Base-by-base conservation (phyloP, 2,888 invertebrate species). In the Chrysotoxum bicinctum region DNA sequence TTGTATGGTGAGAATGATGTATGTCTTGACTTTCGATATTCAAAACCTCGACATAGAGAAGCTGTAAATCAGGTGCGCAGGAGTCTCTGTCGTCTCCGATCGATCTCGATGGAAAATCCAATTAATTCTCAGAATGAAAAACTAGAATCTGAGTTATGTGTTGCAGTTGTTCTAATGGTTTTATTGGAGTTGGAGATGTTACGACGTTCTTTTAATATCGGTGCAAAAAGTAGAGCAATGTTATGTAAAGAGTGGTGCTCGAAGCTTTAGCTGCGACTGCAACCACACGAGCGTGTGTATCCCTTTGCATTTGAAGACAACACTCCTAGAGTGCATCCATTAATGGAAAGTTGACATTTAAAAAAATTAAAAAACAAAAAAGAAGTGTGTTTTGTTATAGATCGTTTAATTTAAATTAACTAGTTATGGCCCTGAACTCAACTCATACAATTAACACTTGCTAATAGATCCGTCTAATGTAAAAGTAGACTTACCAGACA, bases 1-100 rank as follows among this genome's bases (percentile, higher is more conserved):
- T 64, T 19, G 37, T 54, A 45, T 56, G 43, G 56, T 50, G 40
- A 50, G 76, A 66, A 85, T 85, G 85, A 77, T 85, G 73, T 32
- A 77, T 69, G 48, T 37, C 76, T 81, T 81, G 85, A 81, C 85
- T 85, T 81, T 85, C 81, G 85, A 69, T 85, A 85, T 85, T 85
- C 85, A 77, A 81, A 85, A 81, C 72, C 68, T 75, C 56, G 35
- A 48, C 52, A 23, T n/a, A 32, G 30, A 43, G 75, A 50, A 66
- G 75, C 58, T 70, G 58, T 56, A 70, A 72, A 70, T 84, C 84
- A 70, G 75, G 21, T 56, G 84, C 66, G 70, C 79, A 79, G 79
- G 79, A 84, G 75, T 84, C 64, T 21, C n/a, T 66, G 68, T 66
- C 74, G n/a, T 56, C n/a, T 14, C 5, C 5, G 37, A 37, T 14